phyloP scores from a whole-genome alignment of 2,797 vertebrate species.

The Pachyuromys duprasi region DNA sequence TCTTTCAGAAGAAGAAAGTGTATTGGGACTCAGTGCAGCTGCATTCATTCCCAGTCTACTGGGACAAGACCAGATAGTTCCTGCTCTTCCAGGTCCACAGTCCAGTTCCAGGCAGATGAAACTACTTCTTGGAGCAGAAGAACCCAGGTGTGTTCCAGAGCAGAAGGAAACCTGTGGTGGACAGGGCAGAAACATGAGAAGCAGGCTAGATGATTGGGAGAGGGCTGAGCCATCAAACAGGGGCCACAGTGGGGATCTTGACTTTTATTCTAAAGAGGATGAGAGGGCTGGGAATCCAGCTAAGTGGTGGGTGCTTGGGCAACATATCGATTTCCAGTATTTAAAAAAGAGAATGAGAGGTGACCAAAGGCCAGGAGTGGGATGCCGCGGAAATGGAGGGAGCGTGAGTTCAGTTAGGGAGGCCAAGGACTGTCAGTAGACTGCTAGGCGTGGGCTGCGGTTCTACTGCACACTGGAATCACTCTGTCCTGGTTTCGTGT shows the following conservation, averaged over 20 bases:
- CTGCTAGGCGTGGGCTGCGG: background rate
- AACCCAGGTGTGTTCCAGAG: background rate
- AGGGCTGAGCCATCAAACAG: background rate
- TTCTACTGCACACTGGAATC: background rate
- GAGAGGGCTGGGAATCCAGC: background rate
- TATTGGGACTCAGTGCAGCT: background rate
- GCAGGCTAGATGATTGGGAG: too few relatives aligned
- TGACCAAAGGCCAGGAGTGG: background rate
- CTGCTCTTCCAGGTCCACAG: background rate
- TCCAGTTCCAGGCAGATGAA: background rate
- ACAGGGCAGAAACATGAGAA: background rate
- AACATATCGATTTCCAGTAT: background rate
- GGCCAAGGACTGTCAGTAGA: background rate
- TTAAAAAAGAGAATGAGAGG: background rate
- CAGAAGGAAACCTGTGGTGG: background rate
- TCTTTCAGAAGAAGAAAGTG: background rate
- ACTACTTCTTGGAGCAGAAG: background rate
- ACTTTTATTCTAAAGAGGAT: conserved; percentile 12
- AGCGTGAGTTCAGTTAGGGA: background rate
- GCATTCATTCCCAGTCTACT: background rate
- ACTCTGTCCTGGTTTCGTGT: background rate
- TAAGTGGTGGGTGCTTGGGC: background rate
- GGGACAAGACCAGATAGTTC: background rate
- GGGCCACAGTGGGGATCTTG: background rate
- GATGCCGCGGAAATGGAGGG: background rate